Conservation (phyloP, 2,797 vertebrate species). For the Artibeus jamaicensis region DNA sequence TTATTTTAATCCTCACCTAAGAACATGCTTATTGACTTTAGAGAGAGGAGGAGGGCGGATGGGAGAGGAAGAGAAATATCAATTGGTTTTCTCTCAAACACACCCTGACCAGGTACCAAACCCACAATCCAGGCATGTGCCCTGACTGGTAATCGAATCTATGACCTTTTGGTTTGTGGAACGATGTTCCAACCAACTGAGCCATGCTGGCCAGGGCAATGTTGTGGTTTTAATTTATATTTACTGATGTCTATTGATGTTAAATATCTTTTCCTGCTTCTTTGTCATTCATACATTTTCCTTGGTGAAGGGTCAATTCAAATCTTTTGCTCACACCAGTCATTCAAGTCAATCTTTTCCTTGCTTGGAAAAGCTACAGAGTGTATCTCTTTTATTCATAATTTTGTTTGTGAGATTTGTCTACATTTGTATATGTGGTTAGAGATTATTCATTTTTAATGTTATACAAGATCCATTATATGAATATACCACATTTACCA, state of each 20-base stretch:
- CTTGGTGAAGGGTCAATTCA: neutral
- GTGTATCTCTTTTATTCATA: neutral
- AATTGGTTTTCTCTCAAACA: neutral
- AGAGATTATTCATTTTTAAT: constrained; percentile 20
- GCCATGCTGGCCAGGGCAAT: too few species aligned
- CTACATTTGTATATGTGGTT: neutral
- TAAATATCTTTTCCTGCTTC: neutral
- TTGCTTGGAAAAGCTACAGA: neutral
- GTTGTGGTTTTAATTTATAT: neutral
- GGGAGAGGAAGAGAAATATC: neutral
- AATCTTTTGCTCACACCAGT: neutral
- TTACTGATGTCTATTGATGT: neutral
- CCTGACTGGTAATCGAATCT: too few species aligned
- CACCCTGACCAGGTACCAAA: neutral
- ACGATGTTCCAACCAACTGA: too few species aligned
- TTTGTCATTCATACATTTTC: neutral
- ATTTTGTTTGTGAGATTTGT: neutral
- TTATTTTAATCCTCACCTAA: neutral
- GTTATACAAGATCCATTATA: neutral
- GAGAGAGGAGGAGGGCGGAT: neutral
- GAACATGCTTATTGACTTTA: neutral
- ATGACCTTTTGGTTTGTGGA: too few species aligned
- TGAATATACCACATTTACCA: neutral
- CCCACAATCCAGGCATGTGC: neutral
- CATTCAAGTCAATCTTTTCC: neutral